A percentile compares a stretch with the other conserved stretches of the same genome.
Conservation (phyloP, 2,888 invertebrate genomes). For the Crematogaster levior region DNA sequence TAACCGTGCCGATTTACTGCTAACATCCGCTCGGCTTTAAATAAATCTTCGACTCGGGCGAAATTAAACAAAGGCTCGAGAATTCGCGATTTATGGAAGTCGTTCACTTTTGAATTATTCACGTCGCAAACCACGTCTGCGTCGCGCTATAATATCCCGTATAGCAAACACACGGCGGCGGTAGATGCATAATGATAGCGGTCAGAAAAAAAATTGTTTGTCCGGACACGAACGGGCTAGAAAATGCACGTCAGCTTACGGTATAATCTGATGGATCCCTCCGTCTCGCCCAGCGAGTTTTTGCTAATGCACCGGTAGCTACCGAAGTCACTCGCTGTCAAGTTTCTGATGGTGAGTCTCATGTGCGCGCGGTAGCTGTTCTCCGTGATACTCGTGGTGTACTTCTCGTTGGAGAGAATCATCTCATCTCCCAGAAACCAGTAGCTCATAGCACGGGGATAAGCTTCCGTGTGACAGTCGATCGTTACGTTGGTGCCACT, state of each 20-base stretch:
- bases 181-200: conserved; percentile 27
- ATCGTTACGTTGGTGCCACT: conserved; percentile 96
- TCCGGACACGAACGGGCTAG: conserved; percentile 12
- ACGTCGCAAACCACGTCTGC: conserved; percentile 22
- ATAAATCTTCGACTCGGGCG: conserved; percentile 50
- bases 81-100: conserved; percentile 34
- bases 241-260: conserved; percentile 87
- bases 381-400: conserved; percentile 93
- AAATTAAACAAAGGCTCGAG: conserved; percentile 48
- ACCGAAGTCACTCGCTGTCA: conserved; percentile 94
- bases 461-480: conserved; percentile 97
- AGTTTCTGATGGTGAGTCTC: conserved; percentile 94
- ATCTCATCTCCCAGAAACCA: conserved; percentile 97
- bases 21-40: conserved; percentile 30
- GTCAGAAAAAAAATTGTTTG: conserved; percentile 16
- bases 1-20: conserved; percentile 51
- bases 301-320: conserved; percentile 97
- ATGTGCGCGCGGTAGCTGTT: conserved; percentile 96
- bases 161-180: conserved; percentile 6
- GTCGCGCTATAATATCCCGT: conserved; percentile 7
- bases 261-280: conserved; percentile 96
- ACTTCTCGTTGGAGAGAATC: conserved; percentile 95
- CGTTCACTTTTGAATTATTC: conserved; percentile 46
- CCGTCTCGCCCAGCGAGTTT: conserved; percentile 97
- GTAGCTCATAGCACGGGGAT: conserved; percentile 96